Base-by-base conservation (phyloP, 2,888 invertebrate genomes). In the Norana najaformis region DNA sequence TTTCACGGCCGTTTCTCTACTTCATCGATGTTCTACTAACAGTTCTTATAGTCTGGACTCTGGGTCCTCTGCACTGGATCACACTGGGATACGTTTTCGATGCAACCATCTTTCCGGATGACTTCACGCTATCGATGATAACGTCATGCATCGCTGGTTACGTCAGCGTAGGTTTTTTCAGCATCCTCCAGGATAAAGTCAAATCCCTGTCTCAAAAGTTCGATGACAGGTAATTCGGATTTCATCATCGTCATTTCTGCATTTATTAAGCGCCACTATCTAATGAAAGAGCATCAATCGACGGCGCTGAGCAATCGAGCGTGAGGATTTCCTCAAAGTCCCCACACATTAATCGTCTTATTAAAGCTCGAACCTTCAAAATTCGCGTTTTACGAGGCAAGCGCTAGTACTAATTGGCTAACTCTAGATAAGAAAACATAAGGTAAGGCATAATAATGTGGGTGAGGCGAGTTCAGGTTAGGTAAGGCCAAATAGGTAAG, bases 41-140 rank as follows among this genome's bases (percentile, higher is more conserved):
- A 16, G 91, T 91, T 16, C 36, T 88, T 2, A 88, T 90, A 8
- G 91, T 92, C 34, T 89, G 90, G 89, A 89, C 91, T 3, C 89
- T 91, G 36, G 90, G 89, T n/a, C 91, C 90, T 37, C 88, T 92
- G 39, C 92, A 92, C 90, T 92, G 92, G 92, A 90, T 90, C 30
- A 90, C 90, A 8, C 69, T 92, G 14, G 90, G 90, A n/a, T 90
- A 89, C 47, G 88, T 90, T 6, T 89, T 88, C 36, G 92, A 92
- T 41, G 47, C 53, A n/a, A 41, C 88, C 89, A 82, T 92, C 34
- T 91, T 91, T 88, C 92, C 92, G 16, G 83, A 89, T 69, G 88
- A 89, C 89, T 53, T 53, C 47, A 30, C 35, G 0, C 53, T 90
- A 36, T 90, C 92, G 35, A 90, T 90, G 83, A 18, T 90, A 23